Evolutionary conservation across 2,888 invertebrate genomes (phyloP), one percentile per base, ranked within the genome.

Genomic region (Andrena bucephala): DNA sequence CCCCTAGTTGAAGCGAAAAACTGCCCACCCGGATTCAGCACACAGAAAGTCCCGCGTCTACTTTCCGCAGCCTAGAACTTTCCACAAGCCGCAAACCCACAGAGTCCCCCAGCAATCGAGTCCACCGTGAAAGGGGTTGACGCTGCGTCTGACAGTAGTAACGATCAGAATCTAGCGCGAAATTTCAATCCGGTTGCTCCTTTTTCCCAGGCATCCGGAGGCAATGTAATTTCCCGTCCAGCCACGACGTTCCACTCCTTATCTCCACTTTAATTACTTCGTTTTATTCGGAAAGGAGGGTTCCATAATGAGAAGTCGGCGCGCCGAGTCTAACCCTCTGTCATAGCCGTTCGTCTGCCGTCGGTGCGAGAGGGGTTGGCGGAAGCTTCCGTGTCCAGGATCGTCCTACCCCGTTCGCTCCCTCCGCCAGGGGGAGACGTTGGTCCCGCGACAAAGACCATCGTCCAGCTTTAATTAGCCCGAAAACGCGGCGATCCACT

Each of bases 201-300:
- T 80, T 52, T 71, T 70, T 31, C 42, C 33, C 29, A 1, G 24
- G 7, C 42, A 6, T 27, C 60, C 33, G 10, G 54, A 63, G 77
- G 67, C 77, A 72, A 73, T 68, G 86, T 87, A 87, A 87, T 87
- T 86, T 87, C 85, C 79, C 84, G 69, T 24, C 63, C 57, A 24
- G 4, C 57, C 57, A 42, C 69, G 57, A 54, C 33, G 50, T 54
- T 86, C 68, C 82, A 68, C 82, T 69, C 76, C 84, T 77, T 79
- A 62, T 78, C 78, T 82, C 83, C 60, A 87, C 88, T 86, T 88
- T 88, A 87, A 87, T 87, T 87, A 87, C 85, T 87, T 88, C 83
- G 80, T 88, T 85, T 88, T 86, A 79, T 85, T 82, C 80, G 63
- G 79, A 82, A 85, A 82, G 78, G 82, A 74, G 73, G 77, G 69